Evolutionary conservation across 2,113 vertebrate species (phyloP).

Genomic region (Peucedramus taeniatus): DNA sequence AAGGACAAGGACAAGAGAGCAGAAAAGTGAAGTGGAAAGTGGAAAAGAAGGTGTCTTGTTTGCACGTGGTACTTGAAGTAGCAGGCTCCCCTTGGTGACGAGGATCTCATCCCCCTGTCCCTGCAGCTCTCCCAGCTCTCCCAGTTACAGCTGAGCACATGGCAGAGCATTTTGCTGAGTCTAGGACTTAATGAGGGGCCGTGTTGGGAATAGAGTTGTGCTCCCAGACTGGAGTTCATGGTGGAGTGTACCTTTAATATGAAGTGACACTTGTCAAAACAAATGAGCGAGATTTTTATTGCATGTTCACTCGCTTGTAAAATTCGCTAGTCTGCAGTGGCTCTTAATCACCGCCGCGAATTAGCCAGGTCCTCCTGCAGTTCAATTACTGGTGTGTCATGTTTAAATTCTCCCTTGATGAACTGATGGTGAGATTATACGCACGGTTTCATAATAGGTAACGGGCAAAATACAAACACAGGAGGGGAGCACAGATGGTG

Average conservation of each 20-base stretch:
- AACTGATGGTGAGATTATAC: background rate
- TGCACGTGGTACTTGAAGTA: rapidly evolving
- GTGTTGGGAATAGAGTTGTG: background rate
- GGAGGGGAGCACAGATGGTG: background rate
- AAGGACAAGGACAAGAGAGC: constrained; percentile 5
- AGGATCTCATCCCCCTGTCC: background rate
- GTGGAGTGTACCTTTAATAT: background rate
- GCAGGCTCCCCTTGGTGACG: rapidly evolving
- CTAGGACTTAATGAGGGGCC: background rate
- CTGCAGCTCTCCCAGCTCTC: background rate
- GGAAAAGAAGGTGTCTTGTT: background rate
- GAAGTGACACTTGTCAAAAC: constrained; percentile 49
- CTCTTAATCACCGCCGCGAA: constrained; percentile 28
- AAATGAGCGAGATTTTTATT: constrained; percentile 34
- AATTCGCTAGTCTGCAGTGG: constrained; percentile 37
- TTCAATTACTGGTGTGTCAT: constrained; percentile 53
- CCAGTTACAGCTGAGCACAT: background rate
- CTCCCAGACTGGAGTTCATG: background rate
- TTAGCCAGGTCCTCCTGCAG: constrained; percentile 50
- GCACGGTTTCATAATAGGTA: background rate
- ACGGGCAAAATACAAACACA: background rate
- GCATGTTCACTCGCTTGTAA: constrained; percentile 36
- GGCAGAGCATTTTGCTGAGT: background rate
- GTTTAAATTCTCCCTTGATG: constrained; percentile 44
- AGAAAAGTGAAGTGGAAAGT: background rate